Evolutionary conservation across 2,797 vertebrate genomes (phyloP).

Genomic region (Myripristis murdjan): DNA sequence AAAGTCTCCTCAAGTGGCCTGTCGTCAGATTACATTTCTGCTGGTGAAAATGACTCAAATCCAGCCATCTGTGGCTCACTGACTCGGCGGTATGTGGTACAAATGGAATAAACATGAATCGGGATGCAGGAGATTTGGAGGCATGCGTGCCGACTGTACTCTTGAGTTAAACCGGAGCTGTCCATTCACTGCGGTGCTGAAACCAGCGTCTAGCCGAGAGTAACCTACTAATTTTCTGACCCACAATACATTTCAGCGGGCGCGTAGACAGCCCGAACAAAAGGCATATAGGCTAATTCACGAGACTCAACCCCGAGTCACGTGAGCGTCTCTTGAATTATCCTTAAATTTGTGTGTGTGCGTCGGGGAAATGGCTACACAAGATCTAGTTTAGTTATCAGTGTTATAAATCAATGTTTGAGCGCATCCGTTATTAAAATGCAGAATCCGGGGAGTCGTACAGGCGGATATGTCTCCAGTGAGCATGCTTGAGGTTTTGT

Average conservation of each 20-base stretch:
- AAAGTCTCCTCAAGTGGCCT: slow-evolving; percentile 39
- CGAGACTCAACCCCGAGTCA: slow-evolving; percentile 5
- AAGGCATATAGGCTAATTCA: background rate
- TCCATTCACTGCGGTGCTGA: slow-evolving; percentile 73
- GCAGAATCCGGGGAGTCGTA: slow-evolving; percentile 62
- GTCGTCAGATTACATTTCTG: slow-evolving; percentile 38
- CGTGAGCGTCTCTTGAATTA: slow-evolving; percentile 4
- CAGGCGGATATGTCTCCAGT: slow-evolving; percentile 74
- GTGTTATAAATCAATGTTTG: slow-evolving; percentile 31
- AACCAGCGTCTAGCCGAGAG: slow-evolving; percentile 24
- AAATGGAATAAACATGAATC: slow-evolving; percentile 59
- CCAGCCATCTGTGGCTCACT: slow-evolving; percentile 37
- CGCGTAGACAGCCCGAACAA: background rate
- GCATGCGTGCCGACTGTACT: slow-evolving; percentile 31
- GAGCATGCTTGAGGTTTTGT: slow-evolving; percentile 79
- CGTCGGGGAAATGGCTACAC: slow-evolving; percentile 1
- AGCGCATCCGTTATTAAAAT: slow-evolving; percentile 54
- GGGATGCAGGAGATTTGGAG: slow-evolving; percentile 6
- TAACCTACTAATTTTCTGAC: slow-evolving; percentile 12
- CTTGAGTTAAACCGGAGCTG: slow-evolving; percentile 63
- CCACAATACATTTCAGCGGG: slow-evolving; percentile 26
- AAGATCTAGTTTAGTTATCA: slow-evolving; percentile 29
- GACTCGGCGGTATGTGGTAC: slow-evolving; percentile 55
- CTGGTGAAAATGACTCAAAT: slow-evolving; percentile 43
- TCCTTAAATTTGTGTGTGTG: slow-evolving; percentile 39